Evolutionary conservation across 2,113 vertebrate species (phyloP).

Genomic region (Synodontis membranacea): DNA sequence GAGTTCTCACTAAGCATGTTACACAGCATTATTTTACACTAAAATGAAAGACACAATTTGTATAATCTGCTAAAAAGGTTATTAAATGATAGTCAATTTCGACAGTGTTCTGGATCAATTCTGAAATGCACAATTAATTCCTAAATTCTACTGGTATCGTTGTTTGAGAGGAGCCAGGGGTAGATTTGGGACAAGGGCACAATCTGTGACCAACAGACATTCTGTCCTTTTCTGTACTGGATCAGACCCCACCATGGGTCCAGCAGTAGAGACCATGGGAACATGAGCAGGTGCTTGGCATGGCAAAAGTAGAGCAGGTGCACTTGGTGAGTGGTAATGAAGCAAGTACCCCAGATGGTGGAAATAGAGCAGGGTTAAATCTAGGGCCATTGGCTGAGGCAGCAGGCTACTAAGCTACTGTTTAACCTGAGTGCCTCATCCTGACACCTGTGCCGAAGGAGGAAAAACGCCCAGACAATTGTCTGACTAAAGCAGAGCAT

Average conservation of each 20-base stretch:
- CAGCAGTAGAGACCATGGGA: background rate
- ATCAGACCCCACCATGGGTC: background rate
- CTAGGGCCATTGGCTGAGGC: background rate
- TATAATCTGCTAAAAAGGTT: background rate
- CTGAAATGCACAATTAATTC: background rate
- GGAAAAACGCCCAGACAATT: background rate
- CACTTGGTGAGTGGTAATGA: background rate
- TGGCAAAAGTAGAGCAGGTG: background rate
- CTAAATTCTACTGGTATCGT: background rate
- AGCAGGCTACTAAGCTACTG: background rate
- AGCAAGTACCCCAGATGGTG: conserved; percentile 10
- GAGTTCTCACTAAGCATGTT: background rate
- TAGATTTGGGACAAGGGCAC: conserved; percentile 13
- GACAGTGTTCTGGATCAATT: background rate
- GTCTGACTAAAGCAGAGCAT: background rate
- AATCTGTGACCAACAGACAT: background rate
- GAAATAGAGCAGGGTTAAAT: conserved; percentile 12
- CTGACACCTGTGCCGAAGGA: background rate
- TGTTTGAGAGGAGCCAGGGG: background rate
- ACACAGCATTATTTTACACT: background rate
- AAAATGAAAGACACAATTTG: background rate
- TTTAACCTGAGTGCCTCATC: background rate
- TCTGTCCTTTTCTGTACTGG: background rate
- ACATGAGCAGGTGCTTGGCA: conserved; percentile 23
- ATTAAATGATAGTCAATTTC: background rate